Percentiles rank a stretch among this genome's conserved stretches.
Evolutionary conservation across 2,888 invertebrate species (phyloP).

Genomic region (Noctua janthe): DNA sequence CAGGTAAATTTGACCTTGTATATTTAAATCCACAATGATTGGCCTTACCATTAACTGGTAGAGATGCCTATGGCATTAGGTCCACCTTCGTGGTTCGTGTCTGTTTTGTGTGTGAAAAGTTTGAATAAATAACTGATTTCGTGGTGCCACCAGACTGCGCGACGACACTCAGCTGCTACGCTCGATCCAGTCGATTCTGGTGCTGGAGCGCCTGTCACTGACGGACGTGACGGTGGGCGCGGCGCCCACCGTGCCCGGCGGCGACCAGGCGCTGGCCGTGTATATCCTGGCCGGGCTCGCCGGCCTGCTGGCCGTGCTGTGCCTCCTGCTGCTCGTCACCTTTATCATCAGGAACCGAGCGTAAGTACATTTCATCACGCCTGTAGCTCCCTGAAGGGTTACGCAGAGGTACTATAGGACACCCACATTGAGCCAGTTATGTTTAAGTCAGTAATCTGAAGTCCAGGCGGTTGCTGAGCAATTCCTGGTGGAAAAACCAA

Average conservation of each 20-base stretch:
- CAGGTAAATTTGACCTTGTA: neutral
- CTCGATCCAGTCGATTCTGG: conserved; percentile 81
- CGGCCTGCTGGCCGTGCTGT: conserved; percentile 86
- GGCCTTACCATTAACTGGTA: neutral
- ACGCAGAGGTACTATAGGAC: neutral
- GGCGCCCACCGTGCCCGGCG: conserved; percentile 68
- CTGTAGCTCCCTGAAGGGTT: neutral
- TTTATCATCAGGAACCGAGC: conserved; percentile 90
- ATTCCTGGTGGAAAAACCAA: neutral
- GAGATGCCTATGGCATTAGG: neutral
- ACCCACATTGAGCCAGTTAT: neutral
- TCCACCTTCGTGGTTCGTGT: neutral
- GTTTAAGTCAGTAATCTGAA: neutral
- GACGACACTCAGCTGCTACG: conserved; percentile 85
- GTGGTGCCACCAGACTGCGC: conserved; percentile 77
- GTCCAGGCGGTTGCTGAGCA: neutral
- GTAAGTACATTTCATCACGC: conserved; percentile 79
- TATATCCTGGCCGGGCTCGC: conserved; percentile 90
- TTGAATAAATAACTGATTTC: neutral
- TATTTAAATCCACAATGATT: neutral
- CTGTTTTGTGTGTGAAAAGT: neutral
- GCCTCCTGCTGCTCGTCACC: conserved; percentile 85
- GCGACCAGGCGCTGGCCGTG: conserved; percentile 82
- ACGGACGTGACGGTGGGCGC: conserved; percentile 85
- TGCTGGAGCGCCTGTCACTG: conserved; percentile 79